These are phyloP conservation scores for Momotus momota DNA, from an alignment of 2,797 vertebrate genomes.

Conservation along the genomic window DNA sequence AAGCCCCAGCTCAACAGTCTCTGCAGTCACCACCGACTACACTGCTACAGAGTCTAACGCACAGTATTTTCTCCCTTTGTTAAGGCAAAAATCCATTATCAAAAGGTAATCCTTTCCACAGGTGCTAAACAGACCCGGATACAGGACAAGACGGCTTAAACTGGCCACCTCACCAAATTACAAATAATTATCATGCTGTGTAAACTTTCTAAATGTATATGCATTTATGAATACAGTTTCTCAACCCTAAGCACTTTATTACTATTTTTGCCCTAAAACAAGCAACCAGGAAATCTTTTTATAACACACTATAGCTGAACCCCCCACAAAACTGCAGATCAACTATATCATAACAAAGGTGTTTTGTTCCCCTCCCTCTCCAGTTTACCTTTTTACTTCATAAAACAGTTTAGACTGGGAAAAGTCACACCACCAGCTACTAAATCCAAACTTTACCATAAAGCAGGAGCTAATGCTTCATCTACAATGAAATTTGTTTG, in stretches of 20 bases:
- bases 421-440: neutral
- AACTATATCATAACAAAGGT: neutral
- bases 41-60: neutral
- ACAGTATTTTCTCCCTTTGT: neutral
- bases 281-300: neutral
- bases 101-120: neutral
- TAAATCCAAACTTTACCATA: neutral
- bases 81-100: neutral
- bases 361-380: neutral
- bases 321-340: neutral
- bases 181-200: neutral
- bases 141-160: neutral
- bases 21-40: neutral
- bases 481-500: neutral
- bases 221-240: neutral
- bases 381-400: neutral
- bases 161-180: neutral
- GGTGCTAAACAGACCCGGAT: neutral
- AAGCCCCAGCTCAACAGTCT: neutral
- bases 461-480: neutral
- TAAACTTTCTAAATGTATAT: neutral
- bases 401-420: neutral
- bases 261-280: neutral
- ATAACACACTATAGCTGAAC: neutral
- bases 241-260: neutral